Conservation (phyloP, 2,797 vertebrate genomes). For the Coranthus polyacanthus region DNA sequence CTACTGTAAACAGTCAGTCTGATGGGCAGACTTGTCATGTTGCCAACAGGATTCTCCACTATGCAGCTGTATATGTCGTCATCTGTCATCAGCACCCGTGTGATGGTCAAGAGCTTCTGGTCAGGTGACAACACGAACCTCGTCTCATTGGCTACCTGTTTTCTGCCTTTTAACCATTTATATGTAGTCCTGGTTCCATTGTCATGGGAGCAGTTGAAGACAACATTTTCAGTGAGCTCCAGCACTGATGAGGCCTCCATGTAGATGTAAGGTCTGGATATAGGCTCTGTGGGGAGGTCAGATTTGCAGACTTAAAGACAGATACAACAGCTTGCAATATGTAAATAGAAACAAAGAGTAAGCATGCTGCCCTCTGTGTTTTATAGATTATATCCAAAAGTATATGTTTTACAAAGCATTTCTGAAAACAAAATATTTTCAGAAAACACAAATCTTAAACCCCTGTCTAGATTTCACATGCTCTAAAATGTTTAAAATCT, state of each 20-base stretch:
- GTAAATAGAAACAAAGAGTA: background rate
- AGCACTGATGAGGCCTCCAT: slow-evolving; percentile 90
- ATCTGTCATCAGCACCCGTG: slow-evolving; percentile 90
- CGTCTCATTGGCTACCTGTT: slow-evolving; percentile 89
- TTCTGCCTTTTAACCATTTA: slow-evolving; percentile 93
- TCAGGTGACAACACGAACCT: slow-evolving; percentile 90
- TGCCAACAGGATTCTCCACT: slow-evolving; percentile 93
- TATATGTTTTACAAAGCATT: background rate
- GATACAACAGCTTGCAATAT: background rate
- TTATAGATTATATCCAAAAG: background rate
- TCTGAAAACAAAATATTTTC: too few species aligned
- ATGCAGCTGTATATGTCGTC: slow-evolving; percentile 87
- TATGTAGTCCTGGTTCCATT: slow-evolving; percentile 93
- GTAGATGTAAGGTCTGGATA: slow-evolving; percentile 90
- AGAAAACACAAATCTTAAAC: too few species aligned
- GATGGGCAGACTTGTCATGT: slow-evolving; percentile 87
- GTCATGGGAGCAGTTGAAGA: slow-evolving; percentile 93
- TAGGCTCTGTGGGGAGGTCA: slow-evolving; percentile 82
- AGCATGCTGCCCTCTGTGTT: background rate
- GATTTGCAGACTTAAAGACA: too few species aligned
- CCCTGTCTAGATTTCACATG: too few species aligned
- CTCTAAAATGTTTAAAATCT: too few species aligned
- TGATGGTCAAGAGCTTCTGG: slow-evolving; percentile 93
- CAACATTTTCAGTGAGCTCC: slow-evolving; percentile 92
- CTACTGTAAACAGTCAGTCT: slow-evolving; percentile 95